Evolutionary conservation across 2,797 vertebrate species (phyloP), one percentile per base, ranked within the genome.

Genomic region (Neomorphus geoffroyi): DNA sequence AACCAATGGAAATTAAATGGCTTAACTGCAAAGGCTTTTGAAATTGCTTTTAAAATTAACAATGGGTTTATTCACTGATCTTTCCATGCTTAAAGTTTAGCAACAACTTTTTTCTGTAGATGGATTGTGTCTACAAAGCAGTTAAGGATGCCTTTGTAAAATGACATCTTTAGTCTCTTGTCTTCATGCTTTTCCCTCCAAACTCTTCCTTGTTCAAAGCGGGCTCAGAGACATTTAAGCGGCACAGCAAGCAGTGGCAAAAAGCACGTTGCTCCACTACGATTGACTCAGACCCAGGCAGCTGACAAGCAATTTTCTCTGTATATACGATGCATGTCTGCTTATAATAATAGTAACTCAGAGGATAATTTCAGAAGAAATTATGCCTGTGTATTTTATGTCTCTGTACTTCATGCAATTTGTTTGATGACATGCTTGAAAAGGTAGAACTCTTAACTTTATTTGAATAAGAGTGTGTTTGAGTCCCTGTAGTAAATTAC

Each of bases 11-110:
- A 96, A 95, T 97, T 96, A 94, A 96, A 94, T 66, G 93, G 95
- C 90, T 96, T 93, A 92, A 90, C 91, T 70, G 46, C 53, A 93
- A 94, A 96, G 86, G 53, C 92, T 91, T 95, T 95, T 61, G 41
- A 92, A 96, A 94, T 95, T 94, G 80, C 78, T 91, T 97, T 97
- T 85, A 93, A 97, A 94, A 96, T 96, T 92, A 92, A 96, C 90
- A 97, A 57, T 88, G 91, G 64, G 53, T 83, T 94, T 94, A 90
- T 93, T 95, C 86, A 90, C 77, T 84, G 90, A 93, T 95, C 83
- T 84, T 80, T 84, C 82, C 33, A 67, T 80, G 85, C 83, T 84
- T 92, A 70, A 88, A 93, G 35, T 93, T 94, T 90, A 92, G 35
- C 48, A 93, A 39, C 75, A 66, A n/a, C 77, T 86, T 62, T 57